Percentiles rank a stretch among this genome's conserved stretches.
Evolutionary conservation across 1,140 invertebrate genomes (phyloP).

Genomic region (Ips nitidus): DNA sequence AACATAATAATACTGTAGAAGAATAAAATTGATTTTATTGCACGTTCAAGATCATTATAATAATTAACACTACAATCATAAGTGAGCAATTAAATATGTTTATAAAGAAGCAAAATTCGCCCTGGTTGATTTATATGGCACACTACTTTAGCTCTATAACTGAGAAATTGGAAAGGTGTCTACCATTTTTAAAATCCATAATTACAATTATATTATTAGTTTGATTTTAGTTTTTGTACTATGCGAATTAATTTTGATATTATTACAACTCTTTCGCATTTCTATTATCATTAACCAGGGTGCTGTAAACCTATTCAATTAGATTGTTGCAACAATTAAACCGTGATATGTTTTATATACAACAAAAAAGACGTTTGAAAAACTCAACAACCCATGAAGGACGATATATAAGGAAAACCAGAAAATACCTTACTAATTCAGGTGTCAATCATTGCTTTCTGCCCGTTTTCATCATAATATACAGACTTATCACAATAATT

Average conservation of each 20-base stretch:
- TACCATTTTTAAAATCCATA: too few relatives aligned
- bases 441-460: too few relatives aligned
- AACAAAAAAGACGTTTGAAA: too few relatives aligned
- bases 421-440: too few relatives aligned
- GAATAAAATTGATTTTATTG: constrained; percentile 27
- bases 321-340: too few relatives aligned
- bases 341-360: too few relatives aligned
- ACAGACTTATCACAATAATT: constrained; percentile 68
- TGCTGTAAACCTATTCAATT: background rate
- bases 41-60: constrained; percentile 10
- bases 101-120: background rate
- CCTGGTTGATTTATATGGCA: constrained; percentile 17
- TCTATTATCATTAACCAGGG: background rate
- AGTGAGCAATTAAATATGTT: constrained; percentile 20
- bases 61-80: constrained; percentile 11
- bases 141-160: constrained; percentile 5
- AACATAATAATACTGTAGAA: constrained; percentile 35
- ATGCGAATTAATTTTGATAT: constrained; percentile 10
- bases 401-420: too few relatives aligned
- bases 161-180: too few relatives aligned
- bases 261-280: background rate
- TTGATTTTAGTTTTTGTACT: constrained; percentile 34
- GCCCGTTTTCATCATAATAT: background rate
- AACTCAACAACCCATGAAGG: too few relatives aligned
- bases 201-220: background rate